These are phyloP conservation scores for Otolemur garnettii DNA, from an alignment of 2,113 vertebrate genomes.

Conservation along the genomic window DNA sequence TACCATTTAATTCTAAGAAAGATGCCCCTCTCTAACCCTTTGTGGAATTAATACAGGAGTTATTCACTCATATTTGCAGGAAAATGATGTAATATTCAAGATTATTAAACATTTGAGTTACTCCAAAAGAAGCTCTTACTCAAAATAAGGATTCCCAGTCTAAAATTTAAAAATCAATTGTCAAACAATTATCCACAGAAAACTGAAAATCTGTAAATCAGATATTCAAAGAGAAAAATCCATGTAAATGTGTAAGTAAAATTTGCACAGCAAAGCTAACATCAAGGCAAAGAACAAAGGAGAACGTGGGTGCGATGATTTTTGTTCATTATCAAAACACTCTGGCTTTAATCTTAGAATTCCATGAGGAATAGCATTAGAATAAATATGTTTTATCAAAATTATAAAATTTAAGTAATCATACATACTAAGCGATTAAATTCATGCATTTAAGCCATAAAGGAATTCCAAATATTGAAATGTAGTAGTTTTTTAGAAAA, in stretches of 20 bases:
- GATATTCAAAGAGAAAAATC: not conserved
- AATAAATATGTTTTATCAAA: not conserved
- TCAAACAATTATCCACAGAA: not conserved
- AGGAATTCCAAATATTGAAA: slow-evolving; percentile 50
- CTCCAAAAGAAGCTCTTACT: not conserved
- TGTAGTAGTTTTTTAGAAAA: not conserved
- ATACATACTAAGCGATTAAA: not conserved
- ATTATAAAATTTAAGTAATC: slow-evolving; percentile 43
- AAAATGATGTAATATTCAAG: not conserved
- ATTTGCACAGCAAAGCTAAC: not conserved
- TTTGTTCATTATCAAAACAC: slow-evolving; percentile 29
- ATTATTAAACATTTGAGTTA: not conserved
- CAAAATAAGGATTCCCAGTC: not conserved
- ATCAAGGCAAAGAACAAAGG: not conserved
- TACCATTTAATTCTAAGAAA: not conserved
- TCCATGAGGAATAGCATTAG: not conserved
- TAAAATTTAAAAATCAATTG: not conserved
- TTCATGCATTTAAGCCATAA: slow-evolving; percentile 55
- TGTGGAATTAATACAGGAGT: not conserved
- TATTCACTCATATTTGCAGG: not conserved
- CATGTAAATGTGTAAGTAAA: not conserved
- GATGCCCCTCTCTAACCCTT: not conserved
- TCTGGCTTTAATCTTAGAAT: not conserved
- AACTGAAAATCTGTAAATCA: slow-evolving; percentile 17
- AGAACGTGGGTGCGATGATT: rapidly evolving